Percentiles rank a stretch among this genome's conserved stretches.
Evolutionary conservation across 1,140 invertebrate genomes (phyloP).

Genomic region (Hirudo medicinalis): DNA sequence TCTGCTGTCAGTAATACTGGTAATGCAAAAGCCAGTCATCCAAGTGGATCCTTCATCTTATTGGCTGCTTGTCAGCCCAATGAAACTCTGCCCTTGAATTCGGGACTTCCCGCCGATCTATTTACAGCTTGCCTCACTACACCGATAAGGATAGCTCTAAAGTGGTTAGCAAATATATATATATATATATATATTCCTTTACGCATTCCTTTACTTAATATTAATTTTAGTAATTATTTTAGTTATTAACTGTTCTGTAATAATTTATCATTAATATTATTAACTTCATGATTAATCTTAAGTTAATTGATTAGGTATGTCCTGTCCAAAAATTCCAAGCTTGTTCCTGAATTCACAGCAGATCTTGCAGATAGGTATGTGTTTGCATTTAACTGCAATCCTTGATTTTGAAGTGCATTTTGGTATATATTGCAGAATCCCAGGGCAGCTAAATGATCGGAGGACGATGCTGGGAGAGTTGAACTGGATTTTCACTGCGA

Average conservation of each 20-base stretch:
- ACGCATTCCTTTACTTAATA: no score
- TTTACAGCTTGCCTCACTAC: slow-evolving; percentile 96
- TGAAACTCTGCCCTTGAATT: slow-evolving; percentile 90
- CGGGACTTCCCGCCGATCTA: slow-evolving; percentile 92
- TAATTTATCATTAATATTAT: no score
- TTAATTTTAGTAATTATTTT: no score
- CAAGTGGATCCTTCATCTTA: slow-evolving; percentile 74
- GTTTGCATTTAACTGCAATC: not conserved
- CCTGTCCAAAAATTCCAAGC: slow-evolving; percentile 64
- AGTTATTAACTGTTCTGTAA: no score
- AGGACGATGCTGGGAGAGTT: slow-evolving; percentile 94
- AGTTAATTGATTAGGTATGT: slow-evolving; percentile 54
- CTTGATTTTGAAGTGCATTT: not conserved
- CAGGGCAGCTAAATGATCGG: slow-evolving; percentile 82
- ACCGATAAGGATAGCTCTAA: slow-evolving; percentile 87
- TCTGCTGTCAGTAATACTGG: not conserved
- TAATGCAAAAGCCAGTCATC: slow-evolving; percentile 4
- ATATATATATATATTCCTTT: not conserved
- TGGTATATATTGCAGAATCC: slow-evolving; percentile 49
- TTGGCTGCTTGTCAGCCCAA: slow-evolving; percentile 80
- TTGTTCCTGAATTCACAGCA: slow-evolving; percentile 63
- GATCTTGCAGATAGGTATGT: slow-evolving; percentile 73
- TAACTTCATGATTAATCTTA: not conserved
- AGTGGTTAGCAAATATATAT: slow-evolving; percentile 55
- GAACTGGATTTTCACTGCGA: slow-evolving; percentile 99